A percentile compares a stretch with the other conserved stretches of the same genome.
Evolutionary conservation across 2,888 invertebrate genomes (phyloP).

Genomic region (Drosophila picticornis): DNA sequence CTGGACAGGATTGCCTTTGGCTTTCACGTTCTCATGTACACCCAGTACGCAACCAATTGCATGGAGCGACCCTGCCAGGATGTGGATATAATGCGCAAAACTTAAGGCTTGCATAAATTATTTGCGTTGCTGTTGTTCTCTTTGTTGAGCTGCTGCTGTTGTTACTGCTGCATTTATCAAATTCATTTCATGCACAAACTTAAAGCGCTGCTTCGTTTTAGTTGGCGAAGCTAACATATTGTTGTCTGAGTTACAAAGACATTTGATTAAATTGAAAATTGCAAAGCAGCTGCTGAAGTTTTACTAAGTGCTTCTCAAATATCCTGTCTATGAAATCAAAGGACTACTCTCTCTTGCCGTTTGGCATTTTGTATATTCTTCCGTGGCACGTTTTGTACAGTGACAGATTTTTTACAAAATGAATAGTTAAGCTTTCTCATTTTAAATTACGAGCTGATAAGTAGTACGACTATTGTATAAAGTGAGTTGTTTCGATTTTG

Average conservation of each 20-base stretch:
- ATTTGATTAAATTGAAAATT: slow-evolving; percentile 33
- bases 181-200: slow-evolving; percentile 51
- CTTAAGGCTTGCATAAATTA: slow-evolving; percentile 58
- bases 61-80: slow-evolving; percentile 18
- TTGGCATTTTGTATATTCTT: neutral
- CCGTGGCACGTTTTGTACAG: neutral
- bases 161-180: slow-evolving; percentile 46
- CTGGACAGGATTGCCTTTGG: slow-evolving; percentile 30
- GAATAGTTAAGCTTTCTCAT: neutral
- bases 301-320: slow-evolving; percentile 22
- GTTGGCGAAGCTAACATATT: neutral
- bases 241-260: neutral
- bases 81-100: slow-evolving; percentile 42
- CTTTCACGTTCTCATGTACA: slow-evolving; percentile 12
- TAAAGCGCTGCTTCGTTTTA: slow-evolving; percentile 27
- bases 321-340: slow-evolving; percentile 21
- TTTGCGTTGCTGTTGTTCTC: slow-evolving; percentile 5
- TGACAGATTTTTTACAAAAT: neutral
- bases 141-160: neutral
- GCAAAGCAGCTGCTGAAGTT: slow-evolving; percentile 4
- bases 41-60: slow-evolving; percentile 8
- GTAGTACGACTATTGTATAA: neutral
- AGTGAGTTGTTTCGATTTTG: neutral
- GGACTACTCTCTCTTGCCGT: slow-evolving; percentile 1
- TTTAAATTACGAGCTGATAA: neutral